A percentile compares a stretch with the other conserved stretches of the same genome.
Conservation (phyloP, 2,797 vertebrate genomes). For the Argya squamiceps region DNA sequence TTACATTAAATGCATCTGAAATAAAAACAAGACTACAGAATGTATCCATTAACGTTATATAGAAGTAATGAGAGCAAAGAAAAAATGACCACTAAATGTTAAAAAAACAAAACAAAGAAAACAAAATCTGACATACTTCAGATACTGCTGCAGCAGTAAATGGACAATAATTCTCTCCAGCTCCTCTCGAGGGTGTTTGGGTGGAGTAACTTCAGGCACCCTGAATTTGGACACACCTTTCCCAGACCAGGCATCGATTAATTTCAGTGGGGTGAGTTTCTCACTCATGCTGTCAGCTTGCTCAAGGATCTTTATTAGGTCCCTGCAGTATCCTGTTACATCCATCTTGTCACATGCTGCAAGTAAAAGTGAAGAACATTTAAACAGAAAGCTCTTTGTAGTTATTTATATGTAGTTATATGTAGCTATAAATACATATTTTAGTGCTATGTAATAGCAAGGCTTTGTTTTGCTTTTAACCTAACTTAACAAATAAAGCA, state of each 20-base stretch:
- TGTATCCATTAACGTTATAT: not conserved
- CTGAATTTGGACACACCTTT: constrained; percentile 87
- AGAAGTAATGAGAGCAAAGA: not conserved
- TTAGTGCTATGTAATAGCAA: not conserved
- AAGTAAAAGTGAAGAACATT: not conserved
- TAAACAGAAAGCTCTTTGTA: not conserved
- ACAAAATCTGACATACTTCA: constrained; percentile 77
- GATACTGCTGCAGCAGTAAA: constrained; percentile 87
- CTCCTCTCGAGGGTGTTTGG: constrained; percentile 77
- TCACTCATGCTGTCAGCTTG: constrained; percentile 84
- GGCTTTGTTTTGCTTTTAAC: not conserved
- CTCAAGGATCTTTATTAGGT: constrained; percentile 88
- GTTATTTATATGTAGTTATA: not conserved
- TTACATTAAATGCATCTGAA: not conserved
- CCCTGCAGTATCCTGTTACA: constrained; percentile 81
- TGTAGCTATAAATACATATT: not conserved
- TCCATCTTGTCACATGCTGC: constrained; percentile 79
- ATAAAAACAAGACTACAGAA: not conserved
- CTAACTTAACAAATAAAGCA: not conserved
- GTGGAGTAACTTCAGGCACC: constrained; percentile 80
- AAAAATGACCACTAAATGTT: not conserved
- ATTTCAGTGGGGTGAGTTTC: constrained; percentile 92
- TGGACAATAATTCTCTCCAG: constrained; percentile 86
- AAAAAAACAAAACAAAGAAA: not conserved
- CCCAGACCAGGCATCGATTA: constrained; percentile 91